Conservation (phyloP, 53 echinoderm and acorn worm species). For the Glandiceps talaboti region DNA sequence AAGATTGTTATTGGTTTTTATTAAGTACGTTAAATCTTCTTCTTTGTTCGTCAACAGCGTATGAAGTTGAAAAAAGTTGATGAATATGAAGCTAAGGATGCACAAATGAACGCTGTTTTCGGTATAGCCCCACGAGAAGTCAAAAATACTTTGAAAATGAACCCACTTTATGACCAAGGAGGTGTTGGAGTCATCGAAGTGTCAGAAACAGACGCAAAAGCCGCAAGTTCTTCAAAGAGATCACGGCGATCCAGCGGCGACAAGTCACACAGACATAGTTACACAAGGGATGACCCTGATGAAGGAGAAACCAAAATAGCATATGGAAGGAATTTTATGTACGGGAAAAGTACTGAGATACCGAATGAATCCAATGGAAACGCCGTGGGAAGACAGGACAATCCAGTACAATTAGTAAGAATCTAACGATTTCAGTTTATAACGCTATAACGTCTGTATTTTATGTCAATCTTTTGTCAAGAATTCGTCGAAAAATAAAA, state of each 20-base stretch:
- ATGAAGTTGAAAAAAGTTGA: slow-evolving; percentile 35
- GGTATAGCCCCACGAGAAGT: slow-evolving; percentile 14
- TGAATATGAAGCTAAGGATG: slow-evolving; percentile 34
- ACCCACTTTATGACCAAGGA: slow-evolving; percentile 41
- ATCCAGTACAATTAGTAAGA: too few species aligned
- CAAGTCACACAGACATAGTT: too few species aligned
- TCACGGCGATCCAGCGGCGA: neutral
- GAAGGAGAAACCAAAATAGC: neutral
- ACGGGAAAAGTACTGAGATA: neutral
- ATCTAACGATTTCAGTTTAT: too few species aligned
- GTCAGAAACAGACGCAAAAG: slow-evolving; percentile 22
- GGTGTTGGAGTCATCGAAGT: slow-evolving; percentile 28
- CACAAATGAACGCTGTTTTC: slow-evolving; percentile 43
- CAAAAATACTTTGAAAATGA: slow-evolving; percentile 30
- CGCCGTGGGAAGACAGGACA: too few species aligned
- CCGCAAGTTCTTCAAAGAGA: slow-evolving; percentile 3
- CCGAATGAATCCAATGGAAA: neutral
- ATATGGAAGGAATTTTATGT: neutral
- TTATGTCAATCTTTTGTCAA: too few species aligned
- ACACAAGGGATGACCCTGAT: neutral
- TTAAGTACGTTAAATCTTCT: too few species aligned
- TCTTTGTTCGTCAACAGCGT: too few species aligned
- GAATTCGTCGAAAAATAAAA: too few species aligned
- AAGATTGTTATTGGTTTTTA: too few species aligned
- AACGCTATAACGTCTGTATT: too few species aligned